Percentiles rank a stretch among this genome's conserved stretches.
Conservation (phyloP, 2,888 invertebrate genomes). For the Andrena fulva region DNA sequence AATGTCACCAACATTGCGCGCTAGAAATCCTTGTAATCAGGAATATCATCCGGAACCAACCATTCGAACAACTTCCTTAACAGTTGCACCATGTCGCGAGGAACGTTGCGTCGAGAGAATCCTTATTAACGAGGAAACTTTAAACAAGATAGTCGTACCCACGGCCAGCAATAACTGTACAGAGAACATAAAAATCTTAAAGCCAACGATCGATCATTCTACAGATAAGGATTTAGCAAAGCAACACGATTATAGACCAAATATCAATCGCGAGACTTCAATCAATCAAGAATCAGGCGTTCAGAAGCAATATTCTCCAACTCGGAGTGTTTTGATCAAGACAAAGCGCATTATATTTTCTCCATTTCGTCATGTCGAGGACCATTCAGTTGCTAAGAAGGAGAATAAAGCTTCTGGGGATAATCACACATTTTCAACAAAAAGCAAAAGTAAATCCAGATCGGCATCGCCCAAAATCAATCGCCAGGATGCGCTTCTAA, state of each 20-base stretch:
- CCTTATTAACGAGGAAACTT: slow-evolving; percentile 76
- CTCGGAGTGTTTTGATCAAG: slow-evolving; percentile 90
- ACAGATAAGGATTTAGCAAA: neutral
- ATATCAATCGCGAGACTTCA: neutral
- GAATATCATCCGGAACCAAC: slow-evolving; percentile 33
- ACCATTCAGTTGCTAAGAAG: slow-evolving; percentile 33
- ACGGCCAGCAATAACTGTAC: slow-evolving; percentile 66
- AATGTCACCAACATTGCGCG: neutral
- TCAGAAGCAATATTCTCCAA: slow-evolving; percentile 65
- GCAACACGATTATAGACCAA: neutral
- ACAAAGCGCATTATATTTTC: slow-evolving; percentile 93
- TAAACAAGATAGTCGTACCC: slow-evolving; percentile 80
- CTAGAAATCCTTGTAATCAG: neutral
- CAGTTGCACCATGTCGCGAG: slow-evolving; percentile 59
- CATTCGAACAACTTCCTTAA: slow-evolving; percentile 58
- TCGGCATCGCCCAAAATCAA: slow-evolving; percentile 65
- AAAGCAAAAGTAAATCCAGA: slow-evolving; percentile 62
- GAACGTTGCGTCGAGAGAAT: slow-evolving; percentile 75
- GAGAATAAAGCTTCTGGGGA: slow-evolving; percentile 31
- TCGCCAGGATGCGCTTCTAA: slow-evolving; percentile 54
- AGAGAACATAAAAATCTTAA: neutral
- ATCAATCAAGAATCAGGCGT: neutral
- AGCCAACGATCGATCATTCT: neutral
- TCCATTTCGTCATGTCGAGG: slow-evolving; percentile 86
- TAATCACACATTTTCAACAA: slow-evolving; percentile 9